Evolutionary conservation across 2,797 vertebrate genomes (phyloP).

Genomic region (Melopsittacus undulatus): DNA sequence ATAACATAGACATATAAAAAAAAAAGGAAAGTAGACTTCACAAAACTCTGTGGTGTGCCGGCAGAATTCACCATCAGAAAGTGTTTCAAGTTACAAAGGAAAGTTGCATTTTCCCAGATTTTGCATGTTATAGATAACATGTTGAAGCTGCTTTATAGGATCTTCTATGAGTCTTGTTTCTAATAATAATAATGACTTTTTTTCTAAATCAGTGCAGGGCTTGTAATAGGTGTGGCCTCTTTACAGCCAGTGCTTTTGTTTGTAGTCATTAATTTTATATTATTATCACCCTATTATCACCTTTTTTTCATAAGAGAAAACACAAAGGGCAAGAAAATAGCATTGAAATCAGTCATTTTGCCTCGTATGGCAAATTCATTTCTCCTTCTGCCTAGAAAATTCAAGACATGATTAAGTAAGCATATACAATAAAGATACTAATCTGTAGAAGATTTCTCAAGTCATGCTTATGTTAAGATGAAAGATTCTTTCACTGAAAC

Average conservation of each 20-base stretch:
- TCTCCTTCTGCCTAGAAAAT: not conserved
- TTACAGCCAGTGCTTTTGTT: not conserved
- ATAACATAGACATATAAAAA: not conserved
- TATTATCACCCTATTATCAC: not conserved
- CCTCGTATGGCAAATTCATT: not conserved
- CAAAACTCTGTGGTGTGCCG: not conserved
- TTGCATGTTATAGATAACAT: not conserved
- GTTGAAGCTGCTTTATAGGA: not conserved
- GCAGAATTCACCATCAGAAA: not conserved
- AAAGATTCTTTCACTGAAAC: not conserved
- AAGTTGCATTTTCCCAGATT: not conserved
- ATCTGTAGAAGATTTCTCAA: not conserved
- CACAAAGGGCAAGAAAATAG: not conserved
- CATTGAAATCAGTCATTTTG: not conserved
- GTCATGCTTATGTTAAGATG: not conserved
- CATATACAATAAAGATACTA: not conserved
- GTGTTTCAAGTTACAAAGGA: not conserved
- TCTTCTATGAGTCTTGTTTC: not conserved
- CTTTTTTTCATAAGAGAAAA: not conserved
- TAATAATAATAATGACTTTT: not conserved
- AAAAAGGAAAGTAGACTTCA: not conserved
- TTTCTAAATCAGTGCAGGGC: not conserved
- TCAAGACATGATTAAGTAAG: not conserved
- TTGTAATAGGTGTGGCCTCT: not conserved
- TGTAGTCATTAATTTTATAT: not conserved